Base-by-base conservation (phyloP, 2,888 invertebrate species). In the Xestia sexstrigata region DNA sequence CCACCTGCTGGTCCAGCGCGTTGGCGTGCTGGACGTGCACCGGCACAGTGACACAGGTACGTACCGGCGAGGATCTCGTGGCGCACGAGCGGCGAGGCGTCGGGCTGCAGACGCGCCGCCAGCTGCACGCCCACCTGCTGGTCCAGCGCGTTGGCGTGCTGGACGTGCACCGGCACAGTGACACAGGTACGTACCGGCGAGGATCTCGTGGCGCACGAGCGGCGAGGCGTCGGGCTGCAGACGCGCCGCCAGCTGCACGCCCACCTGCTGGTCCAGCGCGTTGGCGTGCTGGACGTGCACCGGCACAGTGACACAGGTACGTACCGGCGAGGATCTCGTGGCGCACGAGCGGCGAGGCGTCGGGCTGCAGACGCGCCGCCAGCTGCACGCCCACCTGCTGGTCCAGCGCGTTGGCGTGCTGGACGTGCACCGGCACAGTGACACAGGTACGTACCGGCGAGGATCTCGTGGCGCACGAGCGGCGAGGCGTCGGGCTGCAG, bases 211-310 rank as follows among this genome's bases (percentile, higher is more conserved):
- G 97, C 99, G 97, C 85, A 99, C 99, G 88, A 99, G 96, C 80
- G 98, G 98, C 88, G 98, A 98, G 97, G 98, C 99, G 96, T 99
- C 99, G 87, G 97, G 97, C 58, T 97, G 97, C 75, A 87, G 98
- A 52, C 98, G 98, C 90, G 98, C 98, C 73, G 99, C 97, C 86
- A 99, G 97, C 75, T 98, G 98, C 96, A 99, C 98, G 82, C 98
- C 99, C 85, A 99, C 98, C 89, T 98, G 98, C 92, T 99, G 99
- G 96, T 99, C 99, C 79, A 99, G 98, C 92, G 98, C 98, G 94
- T 98, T 99, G 65, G 99, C 99, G 95, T 99, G 99, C 92, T 99
- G 95, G 99, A 99, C 39, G 99, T 98, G 83, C 99, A 99, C 55
- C n/a, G 95, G 79, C 55, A 55, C 55, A 55, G 55, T 49, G 49